A percentile compares a stretch with the other conserved stretches of the same genome.
These are phyloP conservation scores for Coranthus polyacanthus DNA, from an alignment of 2,797 vertebrate genomes.

Conservation along the genomic window DNA sequence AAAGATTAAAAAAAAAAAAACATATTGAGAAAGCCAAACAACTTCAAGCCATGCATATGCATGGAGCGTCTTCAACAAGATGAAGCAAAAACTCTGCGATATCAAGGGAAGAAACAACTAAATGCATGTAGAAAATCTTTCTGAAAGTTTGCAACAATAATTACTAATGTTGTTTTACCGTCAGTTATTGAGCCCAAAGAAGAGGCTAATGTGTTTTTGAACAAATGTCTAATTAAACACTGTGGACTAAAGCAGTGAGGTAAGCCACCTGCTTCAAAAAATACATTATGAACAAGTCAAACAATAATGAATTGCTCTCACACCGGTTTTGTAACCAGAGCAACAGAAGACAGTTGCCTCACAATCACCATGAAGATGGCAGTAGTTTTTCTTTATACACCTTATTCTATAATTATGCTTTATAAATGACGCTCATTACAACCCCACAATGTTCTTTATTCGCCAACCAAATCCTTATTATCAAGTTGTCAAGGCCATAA, in stretches of 20 bases:
- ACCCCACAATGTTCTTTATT: constrained; percentile 68
- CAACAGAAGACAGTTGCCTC: constrained; percentile 13
- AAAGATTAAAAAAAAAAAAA: constrained; percentile 84
- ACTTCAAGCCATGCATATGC: constrained; percentile 84
- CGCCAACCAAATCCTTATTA: constrained; percentile 74
- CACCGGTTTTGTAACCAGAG: constrained; percentile 26
- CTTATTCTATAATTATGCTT: constrained; percentile 55
- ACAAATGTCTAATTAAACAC: constrained; percentile 59
- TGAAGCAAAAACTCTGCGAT: constrained; percentile 57
- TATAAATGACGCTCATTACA: constrained; percentile 73
- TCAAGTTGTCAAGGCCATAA: constrained; percentile 74
- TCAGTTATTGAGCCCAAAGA: constrained; percentile 58
- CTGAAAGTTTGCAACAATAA: constrained; percentile 77
- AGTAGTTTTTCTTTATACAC: constrained; percentile 28
- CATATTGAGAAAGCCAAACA: constrained; percentile 83
- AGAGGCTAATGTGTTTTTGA: constrained; percentile 54
- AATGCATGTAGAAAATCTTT: constrained; percentile 64
- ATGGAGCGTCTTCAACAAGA: constrained; percentile 69
- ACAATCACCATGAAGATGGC: constrained; percentile 20
- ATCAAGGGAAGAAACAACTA: constrained; percentile 69
- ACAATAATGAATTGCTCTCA: constrained; percentile 28
- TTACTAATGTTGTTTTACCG: constrained; percentile 67
- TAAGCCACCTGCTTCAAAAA: constrained; percentile 14
- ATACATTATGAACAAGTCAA: constrained; percentile 34
- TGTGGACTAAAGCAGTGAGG: constrained; percentile 30